A percentile compares a stretch with the other conserved stretches of the same genome.
These are phyloP conservation scores for Hozukius guyotensis DNA, from an alignment of 2,797 vertebrate species.

Conservation along the genomic window DNA sequence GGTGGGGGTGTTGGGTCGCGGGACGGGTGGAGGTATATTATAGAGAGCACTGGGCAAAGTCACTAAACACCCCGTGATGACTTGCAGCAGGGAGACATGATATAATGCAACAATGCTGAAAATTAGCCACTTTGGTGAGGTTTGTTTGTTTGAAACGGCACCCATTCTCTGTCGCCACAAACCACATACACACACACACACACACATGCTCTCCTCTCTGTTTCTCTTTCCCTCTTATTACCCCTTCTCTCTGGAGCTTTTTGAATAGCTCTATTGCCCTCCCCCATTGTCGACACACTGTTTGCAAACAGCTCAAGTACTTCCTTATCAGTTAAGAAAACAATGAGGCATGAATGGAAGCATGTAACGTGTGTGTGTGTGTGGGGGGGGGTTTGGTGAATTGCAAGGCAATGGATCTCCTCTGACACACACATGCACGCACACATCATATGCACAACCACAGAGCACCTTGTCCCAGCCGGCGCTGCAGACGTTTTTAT, in stretches of 20 bases:
- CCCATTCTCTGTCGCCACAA: slow-evolving; percentile 19
- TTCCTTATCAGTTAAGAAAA: slow-evolving; percentile 66
- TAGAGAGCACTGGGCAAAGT: slow-evolving; percentile 61
- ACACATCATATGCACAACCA: neutral
- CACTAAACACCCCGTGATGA: slow-evolving; percentile 69
- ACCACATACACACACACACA: neutral
- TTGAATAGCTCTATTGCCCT: slow-evolving; percentile 61
- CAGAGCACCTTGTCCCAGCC: slow-evolving; percentile 36
- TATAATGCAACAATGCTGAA: slow-evolving; percentile 61
- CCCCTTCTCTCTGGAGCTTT: slow-evolving; percentile 8
- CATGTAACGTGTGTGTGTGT: neutral
- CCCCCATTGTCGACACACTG: slow-evolving; percentile 37
- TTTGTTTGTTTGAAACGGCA: slow-evolving; percentile 54
- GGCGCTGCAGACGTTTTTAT: slow-evolving; percentile 62
- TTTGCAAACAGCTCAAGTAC: slow-evolving; percentile 65
- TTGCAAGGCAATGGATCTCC: slow-evolving; percentile 7
- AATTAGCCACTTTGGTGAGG: slow-evolving; percentile 37
- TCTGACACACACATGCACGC: neutral
- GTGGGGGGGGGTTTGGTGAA: neutral
- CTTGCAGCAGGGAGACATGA: slow-evolving; percentile 51
- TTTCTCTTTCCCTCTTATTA: slow-evolving; percentile 21
- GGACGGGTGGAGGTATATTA: slow-evolving; percentile 30
- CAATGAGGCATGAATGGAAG: slow-evolving; percentile 43
- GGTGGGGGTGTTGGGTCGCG: neutral
- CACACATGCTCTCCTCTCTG: neutral